A percentile compares a stretch with the other conserved stretches of the same genome.
Evolutionary conservation across 2,888 invertebrate species (phyloP).

Genomic region (Agriopis marginaria): DNA sequence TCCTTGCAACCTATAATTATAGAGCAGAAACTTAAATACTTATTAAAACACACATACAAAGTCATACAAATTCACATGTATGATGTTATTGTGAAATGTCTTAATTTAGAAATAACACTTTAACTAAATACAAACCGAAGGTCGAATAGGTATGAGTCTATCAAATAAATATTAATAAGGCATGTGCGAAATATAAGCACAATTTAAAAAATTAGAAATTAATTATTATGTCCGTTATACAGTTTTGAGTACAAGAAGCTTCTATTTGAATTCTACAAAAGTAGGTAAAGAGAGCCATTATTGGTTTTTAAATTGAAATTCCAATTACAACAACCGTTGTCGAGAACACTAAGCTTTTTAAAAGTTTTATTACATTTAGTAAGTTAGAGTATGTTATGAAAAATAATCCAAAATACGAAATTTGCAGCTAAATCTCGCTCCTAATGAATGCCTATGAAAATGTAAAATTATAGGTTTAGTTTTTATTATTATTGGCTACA

Average conservation of each 20-base stretch:
- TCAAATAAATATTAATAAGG: not conserved
- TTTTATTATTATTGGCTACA: too few species aligned
- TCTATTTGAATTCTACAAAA: not conserved
- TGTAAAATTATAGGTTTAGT: too few species aligned
- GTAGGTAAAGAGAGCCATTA: slow-evolving; percentile 3
- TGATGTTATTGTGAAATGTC: too few species aligned
- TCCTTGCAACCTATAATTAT: too few species aligned
- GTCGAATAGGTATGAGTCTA: not conserved
- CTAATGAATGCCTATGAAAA: too few species aligned
- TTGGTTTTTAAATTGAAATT: not conserved
- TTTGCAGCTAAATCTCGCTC: not conserved
- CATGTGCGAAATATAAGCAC: not conserved
- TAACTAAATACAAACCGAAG: too few species aligned
- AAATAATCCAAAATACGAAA: not conserved
- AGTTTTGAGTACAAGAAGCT: not conserved
- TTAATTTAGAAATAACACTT: too few species aligned
- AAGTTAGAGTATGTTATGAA: not conserved
- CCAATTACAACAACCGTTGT: not conserved
- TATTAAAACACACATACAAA: too few species aligned
- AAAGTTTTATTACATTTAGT: too few species aligned
- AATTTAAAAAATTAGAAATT: not conserved
- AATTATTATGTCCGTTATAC: not conserved
- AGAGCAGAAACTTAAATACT: too few species aligned
- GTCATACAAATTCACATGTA: too few species aligned
- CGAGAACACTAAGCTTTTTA: not conserved